Evolutionary conservation across 2,888 invertebrate species (phyloP).

Genomic region (Euzetes globulus): DNA sequence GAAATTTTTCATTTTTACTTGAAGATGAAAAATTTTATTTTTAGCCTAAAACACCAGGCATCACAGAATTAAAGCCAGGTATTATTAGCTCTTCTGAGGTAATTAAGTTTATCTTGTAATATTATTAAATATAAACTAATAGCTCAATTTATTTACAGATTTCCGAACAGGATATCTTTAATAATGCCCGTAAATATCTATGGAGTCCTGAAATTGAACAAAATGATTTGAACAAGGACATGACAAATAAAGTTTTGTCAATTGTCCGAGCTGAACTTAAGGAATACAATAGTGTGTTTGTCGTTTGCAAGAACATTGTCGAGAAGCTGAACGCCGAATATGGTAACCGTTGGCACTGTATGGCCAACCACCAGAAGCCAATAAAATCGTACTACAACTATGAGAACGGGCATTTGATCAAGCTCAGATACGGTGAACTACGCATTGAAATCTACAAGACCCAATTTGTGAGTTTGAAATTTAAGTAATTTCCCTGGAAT

Average conservation of each 20-base stretch:
- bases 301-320: conserved; percentile 18
- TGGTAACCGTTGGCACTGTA: conserved; percentile 7
- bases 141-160: not conserved
- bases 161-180: conserved; percentile 6
- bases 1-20: no score
- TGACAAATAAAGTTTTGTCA: not conserved
- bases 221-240: conserved; percentile 2
- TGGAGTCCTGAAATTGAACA: not conserved
- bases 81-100: no score
- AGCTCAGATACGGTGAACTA: not conserved
- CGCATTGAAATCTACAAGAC: not conserved
- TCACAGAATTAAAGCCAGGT: no score
- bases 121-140: no score
- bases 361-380: not conserved
- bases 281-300: conserved; percentile 11
- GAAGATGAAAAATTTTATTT: no score
- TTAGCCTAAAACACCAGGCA: not conserved
- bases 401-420: not conserved
- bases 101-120: no score
- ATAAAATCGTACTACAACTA: not conserved
- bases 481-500: not conserved
- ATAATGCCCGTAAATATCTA: not conserved
- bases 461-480: not conserved
- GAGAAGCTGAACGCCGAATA: not conserved
- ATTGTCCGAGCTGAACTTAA: not conserved